Percentiles rank a stretch among this genome's conserved stretches.
phyloP scores from a whole-genome alignment of 2,113 vertebrate species.

The Cyanoramphus novaezelandiae region DNA sequence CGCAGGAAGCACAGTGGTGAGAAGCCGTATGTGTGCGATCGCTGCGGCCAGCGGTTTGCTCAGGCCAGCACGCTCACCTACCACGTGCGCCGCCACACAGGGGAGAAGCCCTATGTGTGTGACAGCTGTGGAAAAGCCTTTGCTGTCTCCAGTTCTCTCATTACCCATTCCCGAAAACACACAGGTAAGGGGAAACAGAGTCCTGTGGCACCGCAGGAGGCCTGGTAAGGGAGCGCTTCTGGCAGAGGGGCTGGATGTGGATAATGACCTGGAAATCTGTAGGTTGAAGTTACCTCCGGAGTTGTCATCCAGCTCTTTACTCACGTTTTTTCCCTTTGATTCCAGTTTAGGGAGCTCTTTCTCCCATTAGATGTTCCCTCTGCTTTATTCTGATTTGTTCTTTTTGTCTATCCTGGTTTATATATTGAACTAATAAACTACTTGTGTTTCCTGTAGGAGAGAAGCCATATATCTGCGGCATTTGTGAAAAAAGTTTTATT shows the following conservation, averaged over 20 bases:
- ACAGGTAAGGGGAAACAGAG: conserved; percentile 78
- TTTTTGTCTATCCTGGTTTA: neutral
- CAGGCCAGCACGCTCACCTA: conserved; percentile 97
- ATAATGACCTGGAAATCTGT: accelerated
- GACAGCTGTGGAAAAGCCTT: conserved; percentile 97
- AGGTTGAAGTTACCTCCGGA: neutral
- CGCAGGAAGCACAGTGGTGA: conserved; percentile 94
- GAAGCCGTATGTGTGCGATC: conserved; percentile 94
- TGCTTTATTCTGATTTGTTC: neutral
- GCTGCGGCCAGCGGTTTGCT: conserved; percentile 94
- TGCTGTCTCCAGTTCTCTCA: conserved; percentile 96
- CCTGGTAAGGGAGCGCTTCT: neutral
- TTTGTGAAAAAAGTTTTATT: conserved; percentile 90
- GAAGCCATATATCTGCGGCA: conserved; percentile 88
- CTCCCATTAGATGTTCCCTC: accelerated
- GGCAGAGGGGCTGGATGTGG: neutral
- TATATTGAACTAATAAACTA: neutral
- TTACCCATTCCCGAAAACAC: conserved; percentile 94
- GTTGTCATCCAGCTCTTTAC: neutral
- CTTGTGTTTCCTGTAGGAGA: conserved; percentile 80
- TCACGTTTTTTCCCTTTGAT: neutral
- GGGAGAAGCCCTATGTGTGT: conserved; percentile 96
- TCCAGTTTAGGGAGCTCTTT: neutral
- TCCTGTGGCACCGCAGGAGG: accelerated
- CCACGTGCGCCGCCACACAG: conserved; percentile 94